Evolutionary conservation across 2,888 invertebrate species (phyloP).

Genomic region (Phaonia tiefii): DNA sequence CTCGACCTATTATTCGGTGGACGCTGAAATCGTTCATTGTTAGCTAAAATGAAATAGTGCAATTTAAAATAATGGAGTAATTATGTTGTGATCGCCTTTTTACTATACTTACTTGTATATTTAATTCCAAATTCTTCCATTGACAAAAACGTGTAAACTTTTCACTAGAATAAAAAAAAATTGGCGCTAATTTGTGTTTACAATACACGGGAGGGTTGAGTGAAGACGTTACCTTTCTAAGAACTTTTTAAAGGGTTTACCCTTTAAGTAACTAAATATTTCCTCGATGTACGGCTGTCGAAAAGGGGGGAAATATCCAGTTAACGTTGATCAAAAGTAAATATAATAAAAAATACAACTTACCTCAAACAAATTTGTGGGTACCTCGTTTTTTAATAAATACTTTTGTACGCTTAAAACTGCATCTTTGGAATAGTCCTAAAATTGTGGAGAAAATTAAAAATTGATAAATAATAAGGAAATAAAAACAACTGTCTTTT

Average conservation of each 20-base stretch:
- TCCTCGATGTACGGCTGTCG: constrained; percentile 98
- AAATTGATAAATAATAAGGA: too few relatives aligned
- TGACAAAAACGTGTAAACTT: constrained; percentile 99
- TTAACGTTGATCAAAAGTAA: too few relatives aligned
- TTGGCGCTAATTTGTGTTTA: background rate
- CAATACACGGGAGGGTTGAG: too few relatives aligned
- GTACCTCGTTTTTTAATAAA: constrained; percentile 98
- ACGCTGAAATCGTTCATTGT: constrained; percentile 99
- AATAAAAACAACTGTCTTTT: too few relatives aligned
- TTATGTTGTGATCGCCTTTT: too few relatives aligned
- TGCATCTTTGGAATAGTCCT: constrained; percentile 99
- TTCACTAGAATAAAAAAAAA: constrained; percentile 86
- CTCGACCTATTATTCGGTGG: constrained; percentile 99
- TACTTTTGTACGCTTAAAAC: constrained; percentile 98
- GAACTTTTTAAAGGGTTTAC: constrained; percentile 98
- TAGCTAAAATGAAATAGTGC: constrained; percentile 83
- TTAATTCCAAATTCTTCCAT: constrained; percentile 99
- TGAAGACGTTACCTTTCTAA: constrained; percentile 95
- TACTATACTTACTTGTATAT: constrained; percentile 93
- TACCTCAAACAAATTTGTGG: constrained; percentile 98
- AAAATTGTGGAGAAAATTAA: constrained; percentile 68
- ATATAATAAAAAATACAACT: constrained; percentile 1
- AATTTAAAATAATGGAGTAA: constrained; percentile 4
- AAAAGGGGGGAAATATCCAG: constrained; percentile 29
- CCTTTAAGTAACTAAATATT: constrained; percentile 98